Base-by-base conservation (phyloP, 2,113 vertebrate species). In the Rhynchomys soricoides region DNA sequence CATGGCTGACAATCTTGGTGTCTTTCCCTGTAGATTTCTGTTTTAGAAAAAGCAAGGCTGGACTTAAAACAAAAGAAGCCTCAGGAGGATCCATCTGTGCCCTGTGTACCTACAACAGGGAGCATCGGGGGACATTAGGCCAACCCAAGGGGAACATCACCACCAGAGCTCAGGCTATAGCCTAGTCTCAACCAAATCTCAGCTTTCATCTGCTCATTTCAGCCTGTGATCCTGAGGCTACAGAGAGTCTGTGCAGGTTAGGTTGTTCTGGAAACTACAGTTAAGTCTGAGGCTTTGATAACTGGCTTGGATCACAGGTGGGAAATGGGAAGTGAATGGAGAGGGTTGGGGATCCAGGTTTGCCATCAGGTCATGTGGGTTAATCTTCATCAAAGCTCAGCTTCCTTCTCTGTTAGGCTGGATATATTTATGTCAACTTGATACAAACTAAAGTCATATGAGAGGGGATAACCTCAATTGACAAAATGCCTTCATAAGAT, bases 21-120 rank as follows among this genome's bases (percentile, higher is more conserved):
- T 52, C 85, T 70, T 12, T 55, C 82, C 68, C 71, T 93, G 24
- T 74, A 26, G 73, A 48, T 74, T 90, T 90, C 93, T 94, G 7
- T 86, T 96, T 95, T 93, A 98, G 93, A 97, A 81, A 57, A 98
- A 93, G 86, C 50, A 93, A 98, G 57, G 88, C 93, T 96, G 92
- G 75, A 96, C 96, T 6, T 96, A 98, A 96, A 96, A 95, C 86
- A 98, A 98, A 94, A 98, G 0, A 97, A 98, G 66, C 86, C 55
- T 17, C 89, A 73, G 3, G 95, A 96, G 90, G 96, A 97, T 7
- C 96, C 95, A 87, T 79, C 93, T 64, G 70, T 96, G 85, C 95
- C 96, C 73, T 29, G 7, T 1, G 31, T 95, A 66, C 95, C 96
- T 50, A 96, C 73, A 2, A 98, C 97, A 96, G 26, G 75, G 3